Evolutionary conservation across 2,888 invertebrate genomes (phyloP).

Genomic region (Hofmannophila pseudospretella): DNA sequence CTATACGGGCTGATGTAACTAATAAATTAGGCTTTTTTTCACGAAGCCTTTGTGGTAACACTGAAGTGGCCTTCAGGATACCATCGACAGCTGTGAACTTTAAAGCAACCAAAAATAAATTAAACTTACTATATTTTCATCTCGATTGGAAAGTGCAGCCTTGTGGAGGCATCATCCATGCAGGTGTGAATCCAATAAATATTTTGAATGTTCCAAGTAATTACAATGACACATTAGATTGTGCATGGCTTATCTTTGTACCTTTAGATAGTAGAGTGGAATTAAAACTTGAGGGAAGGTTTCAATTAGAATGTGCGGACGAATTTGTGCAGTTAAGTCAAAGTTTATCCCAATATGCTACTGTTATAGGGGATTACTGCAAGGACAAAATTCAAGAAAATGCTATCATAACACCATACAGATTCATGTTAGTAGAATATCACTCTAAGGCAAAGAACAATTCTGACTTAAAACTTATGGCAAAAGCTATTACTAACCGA

Average conservation of each 20-base stretch:
- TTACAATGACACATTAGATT: slow-evolving; percentile 75
- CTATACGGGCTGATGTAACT: slow-evolving; percentile 26
- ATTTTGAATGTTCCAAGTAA: slow-evolving; percentile 57
- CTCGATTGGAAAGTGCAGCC: slow-evolving; percentile 78
- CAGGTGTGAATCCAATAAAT: slow-evolving; percentile 35
- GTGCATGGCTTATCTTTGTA: slow-evolving; percentile 82
- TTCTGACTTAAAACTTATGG: slow-evolving; percentile 39
- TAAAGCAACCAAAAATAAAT: slow-evolving; percentile 34
- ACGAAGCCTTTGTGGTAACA: slow-evolving; percentile 36
- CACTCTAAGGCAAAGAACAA: slow-evolving; percentile 67
- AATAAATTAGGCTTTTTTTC: not conserved
- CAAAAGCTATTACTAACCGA: slow-evolving; percentile 63
- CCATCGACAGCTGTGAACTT: slow-evolving; percentile 40
- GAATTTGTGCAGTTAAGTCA: slow-evolving; percentile 74
- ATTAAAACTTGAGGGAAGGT: slow-evolving; percentile 46
- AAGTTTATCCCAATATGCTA: slow-evolving; percentile 68
- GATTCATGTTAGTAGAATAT: slow-evolving; percentile 82
- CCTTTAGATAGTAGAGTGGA: slow-evolving; percentile 49
- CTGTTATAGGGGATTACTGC: slow-evolving; percentile 78
- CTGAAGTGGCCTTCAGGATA: slow-evolving; percentile 35
- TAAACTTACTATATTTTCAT: slow-evolving; percentile 53
- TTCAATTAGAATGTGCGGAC: slow-evolving; percentile 38
- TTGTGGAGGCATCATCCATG: slow-evolving; percentile 82
- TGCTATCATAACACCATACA: slow-evolving; percentile 66
- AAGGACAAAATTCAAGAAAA: slow-evolving; percentile 63